Base-by-base conservation (phyloP, 2,113 vertebrate species). In the Prinia subflava region DNA sequence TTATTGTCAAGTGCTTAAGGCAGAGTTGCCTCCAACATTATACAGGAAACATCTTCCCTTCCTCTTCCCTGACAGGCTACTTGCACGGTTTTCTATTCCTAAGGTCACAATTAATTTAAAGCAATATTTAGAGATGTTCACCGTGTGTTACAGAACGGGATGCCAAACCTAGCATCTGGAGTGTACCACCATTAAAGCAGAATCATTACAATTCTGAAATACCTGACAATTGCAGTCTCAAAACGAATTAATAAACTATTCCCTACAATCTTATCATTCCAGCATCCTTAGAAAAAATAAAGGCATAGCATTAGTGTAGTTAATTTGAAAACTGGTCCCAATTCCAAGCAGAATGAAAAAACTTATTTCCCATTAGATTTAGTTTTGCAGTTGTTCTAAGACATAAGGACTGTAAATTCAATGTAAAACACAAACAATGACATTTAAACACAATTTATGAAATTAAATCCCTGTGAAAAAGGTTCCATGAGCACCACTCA, bases 91-190 rank as follows among this genome's bases (percentile, higher is more conserved):
- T 76, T 78, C 82, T 62, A 16, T 25, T 60, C 30, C 30, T 12
- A 11, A 42, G 28, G 30, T 69, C 30, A 68, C 33, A 70, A 76
- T 27, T 46, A 10, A 50, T 7, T 23, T 1, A 79, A 30, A 75
- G 18, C 20, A 42, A 1, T 17, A 46, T 6, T 37, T 24, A 4
- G 31, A 33, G 6, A 23, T 65, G 55, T 69, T 62, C 33, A 53
- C 37, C 1, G 0, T 3, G 14, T 19, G 4, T 57, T 42, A 41
- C 11, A n/a, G 18, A 33, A 56, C 12, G 28, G 56, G 39, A 44
- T n/a, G 50, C 39, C 44, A 19, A 49, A 73, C 28, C 7, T 33
- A 50, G 5, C 6, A 4, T 10, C 22, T 52, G 13, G 6, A 69
- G 19, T 1, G 0, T 33, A 75, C 19, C 9, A 15, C 19, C 12